These are phyloP conservation scores for Hypomecis atomaria DNA, from an alignment of 2,888 invertebrate species.

Conservation along the genomic window DNA sequence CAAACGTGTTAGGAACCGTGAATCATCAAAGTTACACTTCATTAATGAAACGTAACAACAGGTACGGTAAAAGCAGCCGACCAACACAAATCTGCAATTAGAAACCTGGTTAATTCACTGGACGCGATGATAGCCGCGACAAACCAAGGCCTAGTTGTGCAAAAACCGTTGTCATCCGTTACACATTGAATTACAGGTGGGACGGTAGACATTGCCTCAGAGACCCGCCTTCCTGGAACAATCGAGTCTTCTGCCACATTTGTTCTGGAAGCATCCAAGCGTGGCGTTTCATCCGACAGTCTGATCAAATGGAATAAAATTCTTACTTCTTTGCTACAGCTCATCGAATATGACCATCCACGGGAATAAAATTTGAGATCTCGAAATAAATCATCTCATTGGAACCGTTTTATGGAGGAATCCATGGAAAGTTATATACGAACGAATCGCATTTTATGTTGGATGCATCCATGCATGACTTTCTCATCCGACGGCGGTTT, in stretches of 20 bases:
- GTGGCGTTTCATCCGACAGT: conserved; percentile 64
- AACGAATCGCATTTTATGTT: conserved; percentile 67
- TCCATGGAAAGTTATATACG: conserved; percentile 55
- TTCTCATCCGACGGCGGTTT: conserved; percentile 62
- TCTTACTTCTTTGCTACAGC: conserved; percentile 35
- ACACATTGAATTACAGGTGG: conserved; percentile 57
- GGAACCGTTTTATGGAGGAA: not conserved
- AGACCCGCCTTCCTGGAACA: conserved; percentile 65
- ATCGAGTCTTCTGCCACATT: conserved; percentile 68
- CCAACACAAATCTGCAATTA: conserved; percentile 51
- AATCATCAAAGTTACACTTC: conserved; percentile 42
- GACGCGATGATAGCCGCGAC: conserved; percentile 60
- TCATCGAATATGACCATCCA: conserved; percentile 6
- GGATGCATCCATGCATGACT: conserved; percentile 65
- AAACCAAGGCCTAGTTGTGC: conserved; percentile 69
- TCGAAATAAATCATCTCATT: not conserved
- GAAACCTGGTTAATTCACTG: conserved; percentile 56
- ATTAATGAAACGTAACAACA: conserved; percentile 42
- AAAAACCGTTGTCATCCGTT: conserved; percentile 74
- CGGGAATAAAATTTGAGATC: not conserved
- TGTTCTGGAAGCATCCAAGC: conserved; percentile 66
- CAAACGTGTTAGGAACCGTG: conserved; percentile 22
- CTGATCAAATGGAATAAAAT: conserved; percentile 64
- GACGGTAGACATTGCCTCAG: conserved; percentile 45
- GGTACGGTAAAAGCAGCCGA: conserved; percentile 39